Base-by-base conservation (phyloP, 2,113 vertebrate genomes). In the Heterotilapia buettikoferi region DNA sequence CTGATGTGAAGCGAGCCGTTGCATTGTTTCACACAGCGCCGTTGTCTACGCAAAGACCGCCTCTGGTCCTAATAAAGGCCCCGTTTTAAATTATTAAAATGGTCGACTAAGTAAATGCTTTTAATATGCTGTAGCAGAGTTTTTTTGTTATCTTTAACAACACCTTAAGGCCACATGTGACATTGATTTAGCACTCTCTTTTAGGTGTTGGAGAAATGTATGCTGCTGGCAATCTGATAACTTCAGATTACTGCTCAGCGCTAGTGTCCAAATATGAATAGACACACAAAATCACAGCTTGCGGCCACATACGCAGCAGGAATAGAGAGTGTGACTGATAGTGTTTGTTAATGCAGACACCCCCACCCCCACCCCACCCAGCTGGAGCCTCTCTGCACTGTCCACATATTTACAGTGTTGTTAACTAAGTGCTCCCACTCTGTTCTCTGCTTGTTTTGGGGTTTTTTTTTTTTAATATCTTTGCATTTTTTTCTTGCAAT, bases 351-450 rank as follows among this genome's bases (percentile, higher is more conserved):
- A 87, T 61, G 84, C 36, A 56, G 85, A 82, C 83, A 68, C 63
- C 78, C 80, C 43, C 40, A 12, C 33, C 26, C 33, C 16, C 71
- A 63, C 6, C 29, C 9, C 29, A 36, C 31, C 61, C 57, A 73
- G 54, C 80, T 47, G 12, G 40, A 29, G 40, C 24, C 14, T 47
- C 68, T 76, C 68, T 76, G 52, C 66, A 66, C 54, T 6, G 8
- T 66, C 40, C 57, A 89, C 52, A 88, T 87, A 90, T 92, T 92
- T 90, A 90, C 82, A 79, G 43, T 63, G 84, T 81, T 56, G 59
- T 68, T 82, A 47, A 76, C 43, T 29, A 76, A 18, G 14, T 52
- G 21, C 18, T 19, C 13, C 5, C 21, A 45, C 68, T 11, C 38
- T 73, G 38, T 10, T 73, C 38, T 45, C 68, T 45, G 68, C 68